These are phyloP conservation scores for Streblospio benedicti DNA, from an alignment of 1,140 invertebrate species.

Conservation along the genomic window DNA sequence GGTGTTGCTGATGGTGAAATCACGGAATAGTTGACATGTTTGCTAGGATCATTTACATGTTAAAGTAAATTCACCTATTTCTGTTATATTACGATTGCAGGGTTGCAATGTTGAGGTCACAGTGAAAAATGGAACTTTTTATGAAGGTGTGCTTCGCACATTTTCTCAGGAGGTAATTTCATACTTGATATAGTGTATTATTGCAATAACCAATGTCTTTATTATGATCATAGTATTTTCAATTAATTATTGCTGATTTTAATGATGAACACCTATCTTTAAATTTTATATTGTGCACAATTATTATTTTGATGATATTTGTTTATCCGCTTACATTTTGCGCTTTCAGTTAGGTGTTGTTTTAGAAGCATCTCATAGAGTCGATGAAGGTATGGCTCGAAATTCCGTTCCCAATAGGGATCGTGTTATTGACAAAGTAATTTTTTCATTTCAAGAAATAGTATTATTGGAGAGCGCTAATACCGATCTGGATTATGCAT, in stretches of 20 bases:
- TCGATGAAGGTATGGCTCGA: conserved; percentile 51
- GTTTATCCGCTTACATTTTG: too few relatives aligned
- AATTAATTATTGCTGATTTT: too few relatives aligned
- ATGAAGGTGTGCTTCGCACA: conserved; percentile 77
- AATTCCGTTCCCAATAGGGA: conserved; percentile 53
- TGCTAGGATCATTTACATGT: too few relatives aligned
- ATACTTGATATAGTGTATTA: neutral
- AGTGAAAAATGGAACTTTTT: conserved; percentile 68
- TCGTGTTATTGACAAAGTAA: conserved; percentile 68
- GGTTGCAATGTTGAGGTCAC: conserved; percentile 52
- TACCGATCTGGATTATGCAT: conserved; percentile 79
- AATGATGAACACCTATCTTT: too few relatives aligned
- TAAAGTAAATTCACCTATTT: too few relatives aligned
- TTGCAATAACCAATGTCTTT: neutral
- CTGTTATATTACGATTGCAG: conserved; percentile 31
- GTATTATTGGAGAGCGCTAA: conserved; percentile 68
- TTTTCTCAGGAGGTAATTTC: conserved; percentile 60
- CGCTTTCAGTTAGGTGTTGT: conserved; percentile 71
- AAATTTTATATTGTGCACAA: too few relatives aligned
- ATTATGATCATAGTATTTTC: too few relatives aligned
- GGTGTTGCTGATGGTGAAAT: too few relatives aligned
- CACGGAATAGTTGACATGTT: too few relatives aligned
- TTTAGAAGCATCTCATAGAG: conserved; percentile 70
- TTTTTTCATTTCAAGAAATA: conserved; percentile 74
- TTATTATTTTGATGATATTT: too few relatives aligned